Evolutionary conservation across 2,888 invertebrate genomes (phyloP).

Genomic region (Anticlea derivata): DNA sequence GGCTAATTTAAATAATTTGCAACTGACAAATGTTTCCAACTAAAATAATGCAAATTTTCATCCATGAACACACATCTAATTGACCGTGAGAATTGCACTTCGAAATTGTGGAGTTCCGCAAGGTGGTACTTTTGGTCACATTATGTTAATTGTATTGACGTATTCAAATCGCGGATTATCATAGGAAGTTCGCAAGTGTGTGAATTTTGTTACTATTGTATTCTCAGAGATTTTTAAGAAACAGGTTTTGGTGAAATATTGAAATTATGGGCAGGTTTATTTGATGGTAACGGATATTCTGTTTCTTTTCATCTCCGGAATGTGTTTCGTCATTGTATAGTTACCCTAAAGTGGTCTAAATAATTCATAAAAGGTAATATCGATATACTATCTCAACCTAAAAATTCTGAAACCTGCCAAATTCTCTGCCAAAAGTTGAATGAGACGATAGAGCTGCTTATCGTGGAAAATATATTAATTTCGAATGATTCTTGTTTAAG

Average conservation of each 20-base stretch:
- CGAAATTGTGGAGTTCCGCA: conserved; percentile 36
- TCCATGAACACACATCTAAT: conserved; percentile 61
- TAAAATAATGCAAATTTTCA: conserved; percentile 63
- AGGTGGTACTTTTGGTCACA: conserved; percentile 38
- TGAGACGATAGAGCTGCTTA: too few relatives aligned
- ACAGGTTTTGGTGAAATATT: conserved; percentile 33
- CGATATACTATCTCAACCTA: too few relatives aligned
- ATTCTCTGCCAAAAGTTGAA: too few relatives aligned
- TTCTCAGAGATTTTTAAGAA: conserved; percentile 53
- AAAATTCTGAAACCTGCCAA: too few relatives aligned
- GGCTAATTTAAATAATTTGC: conserved; percentile 75
- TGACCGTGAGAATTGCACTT: conserved; percentile 64
- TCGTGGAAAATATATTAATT: too few relatives aligned
- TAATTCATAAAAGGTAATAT: too few relatives aligned
- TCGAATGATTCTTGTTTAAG: too few relatives aligned
- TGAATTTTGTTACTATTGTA: conserved; percentile 52
- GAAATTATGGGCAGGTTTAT: conserved; percentile 30
- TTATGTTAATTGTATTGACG: conserved; percentile 58
- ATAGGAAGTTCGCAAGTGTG: conserved; percentile 58
- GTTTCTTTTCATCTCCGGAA: too few relatives aligned
- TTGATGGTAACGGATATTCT: conserved; percentile 12
- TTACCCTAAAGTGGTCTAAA: too few relatives aligned
- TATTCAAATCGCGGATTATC: conserved; percentile 60
- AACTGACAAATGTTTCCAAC: conserved; percentile 64
- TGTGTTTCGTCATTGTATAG: too few relatives aligned